Base-by-base conservation (phyloP, 2,113 vertebrate species). In the Chaetodon trifascialis region DNA sequence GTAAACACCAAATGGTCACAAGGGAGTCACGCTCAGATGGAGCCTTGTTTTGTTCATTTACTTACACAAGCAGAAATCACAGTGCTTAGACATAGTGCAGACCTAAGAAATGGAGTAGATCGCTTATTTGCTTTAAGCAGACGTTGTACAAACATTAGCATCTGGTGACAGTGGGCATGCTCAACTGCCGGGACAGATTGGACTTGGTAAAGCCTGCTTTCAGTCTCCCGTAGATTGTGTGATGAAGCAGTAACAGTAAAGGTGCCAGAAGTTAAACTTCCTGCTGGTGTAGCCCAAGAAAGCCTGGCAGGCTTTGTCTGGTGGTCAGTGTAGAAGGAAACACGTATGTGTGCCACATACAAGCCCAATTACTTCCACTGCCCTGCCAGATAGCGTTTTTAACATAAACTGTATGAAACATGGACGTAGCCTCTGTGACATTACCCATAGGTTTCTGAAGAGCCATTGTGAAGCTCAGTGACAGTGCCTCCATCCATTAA, bases 1-100 rank as follows among this genome's bases (percentile, higher is more conserved):
- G 91, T 94, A 94, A 95, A 94, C 92, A 95, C 55, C 17, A 11
- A 73, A 49, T 23, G 14, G 38, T 59, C 91, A 81, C 94, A 82
- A 16, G 56, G 88, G 93, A 93, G 78, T 72, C 55, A 62, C 0
- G 42, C 70, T 87, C 75, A 44, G 30, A 77, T 68, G 46, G 78
- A 73, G 63, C 42, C 10, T 23, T 86, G 62, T 82, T 79, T 75
- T 84, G 19, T 79, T 83, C 75, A 58, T 73, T 78, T 70, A 34
- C 70, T 82, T 71, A 54, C 79, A 73, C 49, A 15, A 59, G 51
- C 51, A 73, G 52, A 56, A 60, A 70, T 73, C 65, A 46, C 30
- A 40, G 67, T 58, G 62, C 75, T 86, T 55, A 66, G 72, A 87
- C 49, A 65, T 46, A 4, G 11, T 58, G 68, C 82, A 76, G 77